Evolutionary conservation across 2,888 invertebrate species (phyloP).

Genomic region (Gymnocheta viridis): DNA sequence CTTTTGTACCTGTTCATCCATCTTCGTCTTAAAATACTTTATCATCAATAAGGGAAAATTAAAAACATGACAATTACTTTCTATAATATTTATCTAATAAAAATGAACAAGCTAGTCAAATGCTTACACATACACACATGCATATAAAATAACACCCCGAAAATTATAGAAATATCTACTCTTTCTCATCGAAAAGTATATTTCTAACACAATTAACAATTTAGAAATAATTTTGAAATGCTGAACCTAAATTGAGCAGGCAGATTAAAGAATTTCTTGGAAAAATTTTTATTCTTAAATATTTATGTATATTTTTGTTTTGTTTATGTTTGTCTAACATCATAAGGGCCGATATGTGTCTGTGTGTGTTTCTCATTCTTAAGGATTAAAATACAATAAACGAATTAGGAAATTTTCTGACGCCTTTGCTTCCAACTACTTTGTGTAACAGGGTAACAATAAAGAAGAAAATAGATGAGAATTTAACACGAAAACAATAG

Average conservation of each 20-base stretch:
- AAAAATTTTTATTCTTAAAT: not conserved
- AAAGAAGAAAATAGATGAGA: too few relatives aligned
- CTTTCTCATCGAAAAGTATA: not conserved
- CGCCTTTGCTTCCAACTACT: too few relatives aligned
- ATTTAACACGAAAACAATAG: too few relatives aligned
- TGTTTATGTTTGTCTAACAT: too few relatives aligned
- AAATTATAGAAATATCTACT: not conserved
- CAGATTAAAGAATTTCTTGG: not conserved
- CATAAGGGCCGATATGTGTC: too few relatives aligned
- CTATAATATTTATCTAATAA: not conserved
- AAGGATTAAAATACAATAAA: too few relatives aligned
- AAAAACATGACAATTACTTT: not conserved
- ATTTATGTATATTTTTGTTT: too few relatives aligned
- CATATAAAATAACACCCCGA: not conserved
- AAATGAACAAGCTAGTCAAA: not conserved
- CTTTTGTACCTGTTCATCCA: not conserved
- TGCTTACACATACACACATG: not conserved
- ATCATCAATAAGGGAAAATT: not conserved
- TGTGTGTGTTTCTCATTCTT: too few relatives aligned
- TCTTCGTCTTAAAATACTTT: not conserved
- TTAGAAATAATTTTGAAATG: not conserved
- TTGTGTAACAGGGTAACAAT: too few relatives aligned
- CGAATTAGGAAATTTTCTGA: too few relatives aligned
- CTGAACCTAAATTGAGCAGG: not conserved
- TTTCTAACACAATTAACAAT: not conserved